phyloP scores from a whole-genome alignment of 2,797 vertebrate species.

The Sebastes jordani region DNA sequence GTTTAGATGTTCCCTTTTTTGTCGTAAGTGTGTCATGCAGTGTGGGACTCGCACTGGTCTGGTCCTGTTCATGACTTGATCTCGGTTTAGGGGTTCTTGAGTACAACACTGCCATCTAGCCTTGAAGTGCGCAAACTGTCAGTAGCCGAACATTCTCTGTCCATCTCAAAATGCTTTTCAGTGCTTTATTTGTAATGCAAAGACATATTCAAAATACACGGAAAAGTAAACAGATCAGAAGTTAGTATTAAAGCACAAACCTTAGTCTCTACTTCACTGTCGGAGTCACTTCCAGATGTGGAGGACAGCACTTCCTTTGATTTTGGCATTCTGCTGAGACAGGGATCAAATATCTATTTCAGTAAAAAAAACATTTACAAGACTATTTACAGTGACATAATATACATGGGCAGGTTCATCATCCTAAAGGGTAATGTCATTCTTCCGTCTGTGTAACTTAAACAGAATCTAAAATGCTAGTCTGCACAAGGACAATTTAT shows the following conservation, averaged over 20 bases:
- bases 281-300: constrained; percentile 94
- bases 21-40: not conserved
- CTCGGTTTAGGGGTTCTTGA: not conserved
- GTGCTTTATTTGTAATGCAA: not conserved
- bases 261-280: constrained; percentile 95
- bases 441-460: not conserved
- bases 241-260: constrained; percentile 67
- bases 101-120: not conserved
- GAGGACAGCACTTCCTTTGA: constrained; percentile 97
- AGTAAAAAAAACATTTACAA: not conserved
- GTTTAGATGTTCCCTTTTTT: not conserved
- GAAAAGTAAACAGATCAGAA: not conserved
- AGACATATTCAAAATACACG: not conserved
- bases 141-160: not conserved
- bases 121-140: not conserved
- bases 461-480: not conserved
- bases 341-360: not conserved
- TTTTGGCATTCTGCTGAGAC: constrained; percentile 92
- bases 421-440: not conserved
- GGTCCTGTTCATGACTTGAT: not conserved
- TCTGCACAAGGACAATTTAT: not conserved
- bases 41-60: not conserved
- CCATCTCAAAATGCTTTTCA: not conserved
- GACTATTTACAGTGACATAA: not conserved
- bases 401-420: rapidly evolving